phyloP scores from a whole-genome alignment of 2,113 vertebrate genomes.

The Hippoglossus stenolepis region DNA sequence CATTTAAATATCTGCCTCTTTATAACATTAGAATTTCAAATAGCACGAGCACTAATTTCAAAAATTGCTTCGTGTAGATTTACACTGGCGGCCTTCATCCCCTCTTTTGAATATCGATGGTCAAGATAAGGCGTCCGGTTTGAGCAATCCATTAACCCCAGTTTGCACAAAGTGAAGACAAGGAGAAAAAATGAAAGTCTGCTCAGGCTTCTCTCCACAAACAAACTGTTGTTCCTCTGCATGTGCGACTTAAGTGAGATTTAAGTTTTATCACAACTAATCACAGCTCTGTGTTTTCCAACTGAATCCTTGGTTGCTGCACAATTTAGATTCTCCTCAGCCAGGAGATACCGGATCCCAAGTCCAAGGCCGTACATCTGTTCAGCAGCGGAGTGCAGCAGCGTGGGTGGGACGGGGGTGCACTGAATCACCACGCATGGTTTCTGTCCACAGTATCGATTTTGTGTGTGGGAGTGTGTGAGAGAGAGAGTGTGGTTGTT shows the following conservation, averaged over 20 bases:
- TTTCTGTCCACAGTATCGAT: constrained; percentile 72
- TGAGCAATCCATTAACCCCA: constrained; percentile 13
- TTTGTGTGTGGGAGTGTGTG: constrained; percentile 51
- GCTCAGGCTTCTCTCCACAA: not conserved
- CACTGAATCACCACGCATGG: constrained; percentile 72
- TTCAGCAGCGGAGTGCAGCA: constrained; percentile 43
- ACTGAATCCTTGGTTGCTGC: constrained; percentile 19
- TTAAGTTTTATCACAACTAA: not conserved
- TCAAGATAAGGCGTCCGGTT: not conserved
- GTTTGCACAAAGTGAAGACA: constrained; percentile 33
- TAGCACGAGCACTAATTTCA: not conserved
- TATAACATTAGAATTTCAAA: constrained; percentile 46
- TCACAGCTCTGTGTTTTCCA: constrained; percentile 1
- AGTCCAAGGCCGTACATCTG: constrained; percentile 59
- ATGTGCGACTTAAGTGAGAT: not conserved
- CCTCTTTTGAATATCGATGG: constrained; percentile 35
- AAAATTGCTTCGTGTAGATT: not conserved
- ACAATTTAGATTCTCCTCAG: constrained; percentile 43
- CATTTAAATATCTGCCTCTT: constrained; percentile 26
- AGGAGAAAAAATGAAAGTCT: not conserved
- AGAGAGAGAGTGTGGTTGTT: constrained; percentile 40
- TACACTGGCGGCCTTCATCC: constrained; percentile 20
- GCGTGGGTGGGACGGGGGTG: constrained; percentile 63
- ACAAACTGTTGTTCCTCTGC: not conserved
- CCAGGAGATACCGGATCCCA: constrained; percentile 39